Conservation (phyloP, 2,888 invertebrate genomes). For the Asteroscopus sphinx region DNA sequence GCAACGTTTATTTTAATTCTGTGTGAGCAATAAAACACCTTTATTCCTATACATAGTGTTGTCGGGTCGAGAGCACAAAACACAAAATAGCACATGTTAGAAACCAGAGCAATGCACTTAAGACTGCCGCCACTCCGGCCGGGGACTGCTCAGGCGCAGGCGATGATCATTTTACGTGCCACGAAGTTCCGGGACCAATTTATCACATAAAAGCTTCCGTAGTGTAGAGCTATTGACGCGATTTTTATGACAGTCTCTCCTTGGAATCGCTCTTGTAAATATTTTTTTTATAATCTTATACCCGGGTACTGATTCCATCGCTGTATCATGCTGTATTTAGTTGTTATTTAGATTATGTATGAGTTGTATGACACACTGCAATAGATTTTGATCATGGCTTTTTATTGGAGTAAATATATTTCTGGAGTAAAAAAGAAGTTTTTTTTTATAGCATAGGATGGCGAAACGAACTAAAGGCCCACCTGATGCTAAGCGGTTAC, state of each 20-base stretch:
- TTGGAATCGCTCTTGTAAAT: constrained; percentile 64
- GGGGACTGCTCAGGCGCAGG: constrained; percentile 72
- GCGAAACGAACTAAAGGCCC: too few relatives aligned
- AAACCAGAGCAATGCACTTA: constrained; percentile 83
- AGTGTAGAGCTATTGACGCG: constrained; percentile 68
- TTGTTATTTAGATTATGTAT: background rate
- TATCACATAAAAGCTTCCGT: constrained; percentile 89
- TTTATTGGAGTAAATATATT: too few relatives aligned
- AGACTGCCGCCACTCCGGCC: constrained; percentile 62
- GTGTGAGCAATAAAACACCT: constrained; percentile 57
- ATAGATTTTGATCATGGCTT: too few relatives aligned
- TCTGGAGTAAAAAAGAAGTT: too few relatives aligned
- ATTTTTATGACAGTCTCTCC: constrained; percentile 72
- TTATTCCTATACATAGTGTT: constrained; percentile 35
- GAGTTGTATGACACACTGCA: too few relatives aligned
- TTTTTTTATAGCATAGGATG: too few relatives aligned
- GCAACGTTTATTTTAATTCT: too few relatives aligned
- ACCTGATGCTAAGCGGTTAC: too few relatives aligned
- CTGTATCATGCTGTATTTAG: constrained; percentile 14
- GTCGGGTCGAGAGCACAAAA: constrained; percentile 49
- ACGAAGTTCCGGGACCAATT: constrained; percentile 87
- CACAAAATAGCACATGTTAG: constrained; percentile 63
- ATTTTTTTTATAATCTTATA: constrained; percentile 54
- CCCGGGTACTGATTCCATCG: constrained; percentile 27
- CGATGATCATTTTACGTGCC: constrained; percentile 85